A percentile compares a stretch with the other conserved stretches of the same genome.
These are phyloP conservation scores for Centropyge bicolor DNA, from an alignment of 2,797 vertebrate species.

Conservation along the genomic window DNA sequence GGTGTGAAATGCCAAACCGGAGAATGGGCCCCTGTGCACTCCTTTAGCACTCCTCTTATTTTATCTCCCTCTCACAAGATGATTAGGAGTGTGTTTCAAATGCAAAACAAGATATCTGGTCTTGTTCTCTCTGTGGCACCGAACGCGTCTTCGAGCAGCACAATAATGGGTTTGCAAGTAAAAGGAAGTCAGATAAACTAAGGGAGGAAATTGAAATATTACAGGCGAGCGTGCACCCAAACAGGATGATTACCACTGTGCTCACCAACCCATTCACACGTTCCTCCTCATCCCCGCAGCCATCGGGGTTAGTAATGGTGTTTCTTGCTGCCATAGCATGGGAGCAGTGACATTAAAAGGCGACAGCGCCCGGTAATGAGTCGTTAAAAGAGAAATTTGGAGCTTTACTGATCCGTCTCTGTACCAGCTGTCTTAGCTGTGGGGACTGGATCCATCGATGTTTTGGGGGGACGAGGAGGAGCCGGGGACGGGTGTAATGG, in stretches of 20 bases:
- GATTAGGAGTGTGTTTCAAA: conserved; percentile 41
- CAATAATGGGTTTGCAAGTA: conserved; percentile 39
- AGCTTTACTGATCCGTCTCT: conserved; percentile 79
- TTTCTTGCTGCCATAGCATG: conserved; percentile 32
- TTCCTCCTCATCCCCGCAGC: conserved; percentile 58
- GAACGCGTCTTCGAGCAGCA: conserved; percentile 29
- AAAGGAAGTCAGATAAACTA: conserved; percentile 52
- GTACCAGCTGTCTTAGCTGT: conserved; percentile 79
- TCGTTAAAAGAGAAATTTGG: conserved; percentile 74
- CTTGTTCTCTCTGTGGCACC: conserved; percentile 31
- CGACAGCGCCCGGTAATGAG: conserved; percentile 71
- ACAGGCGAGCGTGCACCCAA: conserved; percentile 45
- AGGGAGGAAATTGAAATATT: conserved; percentile 66
- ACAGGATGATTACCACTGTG: conserved; percentile 61
- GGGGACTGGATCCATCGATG: conserved; percentile 64
- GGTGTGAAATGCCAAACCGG: conserved; percentile 46
- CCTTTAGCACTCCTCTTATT: conserved; percentile 13
- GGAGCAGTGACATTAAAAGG: conserved; percentile 68
- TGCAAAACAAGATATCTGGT: conserved; percentile 33
- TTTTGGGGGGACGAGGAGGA: conserved; percentile 4
- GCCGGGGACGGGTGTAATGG: conserved; percentile 54
- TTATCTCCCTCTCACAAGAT: conserved; percentile 30
- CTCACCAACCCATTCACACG: conserved; percentile 43
- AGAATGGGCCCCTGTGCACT: conserved; percentile 34
- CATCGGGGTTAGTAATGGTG: conserved; percentile 53